Evolutionary conservation across 1,140 invertebrate genomes (phyloP), one percentile per base, ranked within the genome.

Genomic region (Planococcus citri): DNA sequence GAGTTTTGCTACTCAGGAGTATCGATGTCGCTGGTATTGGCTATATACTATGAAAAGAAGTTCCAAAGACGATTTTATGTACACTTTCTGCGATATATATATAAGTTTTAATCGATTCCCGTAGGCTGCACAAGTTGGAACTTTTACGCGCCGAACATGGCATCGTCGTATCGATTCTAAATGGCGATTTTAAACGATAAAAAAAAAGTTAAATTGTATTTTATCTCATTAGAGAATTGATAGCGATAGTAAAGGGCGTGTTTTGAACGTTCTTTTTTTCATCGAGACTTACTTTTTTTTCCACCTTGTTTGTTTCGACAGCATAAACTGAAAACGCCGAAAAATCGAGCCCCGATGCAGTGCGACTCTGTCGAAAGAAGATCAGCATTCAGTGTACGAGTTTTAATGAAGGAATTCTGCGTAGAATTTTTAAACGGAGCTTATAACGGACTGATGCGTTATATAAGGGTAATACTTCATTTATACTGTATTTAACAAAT

Each of bases 361-460:
- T 81, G 83, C 72, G 81, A 82, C 64, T 75, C 76, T 58, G 73
- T 77, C 20, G 86, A 85, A 71, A 82, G 90, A 41, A 80, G 85
- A 70, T 94, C 92, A 38, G 89, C 88, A 1, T 84, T 93, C 60
- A 87, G 85, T 70, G 87, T 95, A 64, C 82, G 92, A 73, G 80
- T 95, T 71, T 90, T 94, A 78, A 80, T 97, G 67, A 94, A 94
- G 79, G 92, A 97, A 76, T 97, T 97, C 79, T 97, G 93, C 79
- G 84, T 91, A 67, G 91, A 95, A 79, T 94, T 97, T 78, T 79
- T 98, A 68, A 89, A 90, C 75, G 91, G 87, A 21, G 89, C 89
- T 70, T 98, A 97, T 79, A 98, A 98, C 78, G 83, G 86, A n/a
- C 78, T 92, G 20, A 95, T 95, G 92, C 84, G 83, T 76, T 83